Base-by-base conservation (phyloP, 2,888 invertebrate species). In the Antitype chi region DNA sequence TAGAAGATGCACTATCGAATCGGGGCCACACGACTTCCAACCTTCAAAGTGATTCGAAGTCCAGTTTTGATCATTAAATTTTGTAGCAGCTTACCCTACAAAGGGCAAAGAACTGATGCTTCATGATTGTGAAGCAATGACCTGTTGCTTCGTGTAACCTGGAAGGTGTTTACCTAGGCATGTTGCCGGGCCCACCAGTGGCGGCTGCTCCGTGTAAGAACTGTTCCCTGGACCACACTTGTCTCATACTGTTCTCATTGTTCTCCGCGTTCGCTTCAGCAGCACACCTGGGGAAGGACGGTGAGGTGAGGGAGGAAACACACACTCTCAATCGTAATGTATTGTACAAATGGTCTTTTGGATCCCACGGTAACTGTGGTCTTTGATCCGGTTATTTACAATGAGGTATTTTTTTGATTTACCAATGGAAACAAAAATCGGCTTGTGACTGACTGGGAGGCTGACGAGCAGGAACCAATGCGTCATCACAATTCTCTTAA, bases 201-300 rank as follows among this genome's bases (percentile, higher is more conserved):
- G 98, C 98, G 17, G 98, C 97, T 55, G 97, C 97, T 85, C 97
- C 97, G 92, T 98, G 98, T 67, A 98, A 96, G 94, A 97, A 98
- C 92, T 98, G 97, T 90, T 98, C 98, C 28, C 98, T 96, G 2
- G 98, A 98, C 97, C 98, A 98, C 73, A 98, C 97, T 90, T 97
- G 97, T 80, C 97, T 95, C 78, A 85, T 82, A 76, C 60, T 82
- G 85, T 74, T 89, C 89, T 66, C 89, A 78, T 75, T 83, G 82
- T 85, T 89, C 87, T 88, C 92, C 23, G 89, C 85, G 64, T 74
- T 91, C 68, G 89, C 87, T 76, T 90, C 91, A 78, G 91, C 90
- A 52, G 91, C 90, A 78, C 89, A 89, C 75, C 92, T 92, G 88
- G 0, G 81, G 71, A 77, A 49, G 71, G 73, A 75, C 62, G 72